Conservation (phyloP, 2,888 invertebrate genomes). For the Entomobrya proxima region DNA sequence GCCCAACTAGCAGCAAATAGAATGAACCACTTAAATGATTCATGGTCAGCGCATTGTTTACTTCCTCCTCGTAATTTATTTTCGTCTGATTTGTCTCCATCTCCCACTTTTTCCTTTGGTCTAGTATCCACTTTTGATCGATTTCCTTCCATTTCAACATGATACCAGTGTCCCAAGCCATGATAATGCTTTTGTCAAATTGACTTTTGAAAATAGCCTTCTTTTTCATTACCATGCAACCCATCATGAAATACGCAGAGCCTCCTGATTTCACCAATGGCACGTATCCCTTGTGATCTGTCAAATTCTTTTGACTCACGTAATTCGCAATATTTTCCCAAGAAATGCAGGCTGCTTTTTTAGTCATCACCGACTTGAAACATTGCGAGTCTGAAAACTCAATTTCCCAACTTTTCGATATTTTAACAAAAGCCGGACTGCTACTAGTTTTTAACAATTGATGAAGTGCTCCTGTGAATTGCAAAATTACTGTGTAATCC, state of each 20-base stretch:
- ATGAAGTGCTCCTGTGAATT: not conserved
- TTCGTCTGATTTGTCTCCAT: not conserved
- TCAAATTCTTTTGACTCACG: conserved; percentile 33
- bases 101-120: conserved; percentile 38
- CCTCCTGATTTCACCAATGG: conserved; percentile 27
- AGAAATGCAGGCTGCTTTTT: conserved; percentile 23
- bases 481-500: not conserved
- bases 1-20: too few relatives aligned
- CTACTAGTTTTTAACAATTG: not conserved
- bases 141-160: conserved; percentile 30
- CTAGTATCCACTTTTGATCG: conserved; percentile 10
- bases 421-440: not conserved
- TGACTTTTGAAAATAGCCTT: not conserved
- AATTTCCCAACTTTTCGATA: not conserved
- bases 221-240: conserved; percentile 17
- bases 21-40: conserved; percentile 5
- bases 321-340: conserved; percentile 44
- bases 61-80: not conserved
- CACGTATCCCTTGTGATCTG: conserved; percentile 1
- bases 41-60: not conserved
- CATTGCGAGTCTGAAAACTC: conserved; percentile 1
- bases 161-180: conserved; percentile 11
- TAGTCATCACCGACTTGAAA: not conserved
- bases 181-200: not conserved
- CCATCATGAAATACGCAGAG: not conserved